Percentiles rank a stretch among this genome's conserved stretches.
Evolutionary conservation across 1,140 invertebrate genomes (phyloP).

Genomic region (Heliconius melpomene): DNA sequence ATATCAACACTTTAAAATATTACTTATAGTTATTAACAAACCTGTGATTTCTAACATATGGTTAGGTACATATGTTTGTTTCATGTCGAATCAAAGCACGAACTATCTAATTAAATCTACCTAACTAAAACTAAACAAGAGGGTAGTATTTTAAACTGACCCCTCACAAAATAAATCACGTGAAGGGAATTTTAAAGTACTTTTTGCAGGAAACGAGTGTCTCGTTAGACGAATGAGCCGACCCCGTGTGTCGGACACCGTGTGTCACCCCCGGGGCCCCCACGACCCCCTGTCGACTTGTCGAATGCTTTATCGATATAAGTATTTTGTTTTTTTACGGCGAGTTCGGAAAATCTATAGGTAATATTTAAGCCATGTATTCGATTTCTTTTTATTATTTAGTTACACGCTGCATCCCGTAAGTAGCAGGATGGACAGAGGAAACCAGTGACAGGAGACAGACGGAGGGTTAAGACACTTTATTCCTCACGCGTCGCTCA

Average conservation of each 20-base stretch:
- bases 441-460: too few relatives aligned
- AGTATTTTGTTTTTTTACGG: slow-evolving; percentile 16
- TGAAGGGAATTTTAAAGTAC: slow-evolving; percentile 50
- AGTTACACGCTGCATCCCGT: too few relatives aligned
- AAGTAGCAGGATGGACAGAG: too few relatives aligned
- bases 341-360: background rate
- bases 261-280: slow-evolving; percentile 46
- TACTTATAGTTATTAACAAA: too few relatives aligned
- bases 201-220: slow-evolving; percentile 53
- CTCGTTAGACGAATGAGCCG: slow-evolving; percentile 61
- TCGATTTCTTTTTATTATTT: too few relatives aligned
- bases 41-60: too few relatives aligned
- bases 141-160: slow-evolving; percentile 25
- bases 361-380: too few relatives aligned
- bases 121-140: background rate
- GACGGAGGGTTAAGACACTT: too few relatives aligned
- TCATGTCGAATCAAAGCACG: background rate
- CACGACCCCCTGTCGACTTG: slow-evolving; percentile 51
- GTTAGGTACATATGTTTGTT: too few relatives aligned
- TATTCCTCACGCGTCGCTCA: too few relatives aligned
- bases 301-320: slow-evolving; percentile 71
- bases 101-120: background rate
- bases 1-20: too few relatives aligned
- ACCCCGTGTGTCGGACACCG: slow-evolving; percentile 60
- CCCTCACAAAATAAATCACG: slow-evolving; percentile 44